A percentile compares a stretch with the other conserved stretches of the same genome.
Conservation (phyloP, 2,888 invertebrate species). For the Dynastes tityus region DNA sequence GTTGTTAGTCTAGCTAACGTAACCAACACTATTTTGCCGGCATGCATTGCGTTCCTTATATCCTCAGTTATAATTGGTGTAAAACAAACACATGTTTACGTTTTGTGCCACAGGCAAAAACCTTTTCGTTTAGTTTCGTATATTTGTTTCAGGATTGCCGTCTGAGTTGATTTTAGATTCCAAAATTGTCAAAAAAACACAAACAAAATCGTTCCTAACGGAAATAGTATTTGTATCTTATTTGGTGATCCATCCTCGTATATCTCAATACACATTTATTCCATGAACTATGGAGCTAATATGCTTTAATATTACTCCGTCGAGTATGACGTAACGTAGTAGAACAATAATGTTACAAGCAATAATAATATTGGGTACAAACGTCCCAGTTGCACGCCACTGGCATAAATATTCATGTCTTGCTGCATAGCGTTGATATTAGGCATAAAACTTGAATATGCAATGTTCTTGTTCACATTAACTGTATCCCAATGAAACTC, state of each 20-base stretch:
- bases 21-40: too few relatives aligned
- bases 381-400: neutral
- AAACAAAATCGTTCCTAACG: too few relatives aligned
- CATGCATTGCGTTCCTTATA: too few relatives aligned
- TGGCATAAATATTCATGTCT: constrained; percentile 12
- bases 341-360: constrained; percentile 4
- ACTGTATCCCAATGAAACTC: neutral
- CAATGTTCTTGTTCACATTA: neutral
- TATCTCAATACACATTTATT: neutral
- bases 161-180: too few relatives aligned
- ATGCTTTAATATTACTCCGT: neutral
- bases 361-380: neutral
- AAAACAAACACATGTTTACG: too few relatives aligned
- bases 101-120: too few relatives aligned
- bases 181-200: too few relatives aligned
- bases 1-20: too few relatives aligned
- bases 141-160: too few relatives aligned
- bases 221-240: neutral
- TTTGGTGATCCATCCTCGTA: neutral
- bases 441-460: neutral
- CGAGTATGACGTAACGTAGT: neutral
- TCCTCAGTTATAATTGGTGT: too few relatives aligned
- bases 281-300: neutral
- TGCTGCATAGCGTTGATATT: constrained; percentile 3
- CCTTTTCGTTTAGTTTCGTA: too few relatives aligned